These are phyloP conservation scores for Myotis vivesi DNA, from an alignment of 2,797 vertebrate genomes.

Conservation along the genomic window DNA sequence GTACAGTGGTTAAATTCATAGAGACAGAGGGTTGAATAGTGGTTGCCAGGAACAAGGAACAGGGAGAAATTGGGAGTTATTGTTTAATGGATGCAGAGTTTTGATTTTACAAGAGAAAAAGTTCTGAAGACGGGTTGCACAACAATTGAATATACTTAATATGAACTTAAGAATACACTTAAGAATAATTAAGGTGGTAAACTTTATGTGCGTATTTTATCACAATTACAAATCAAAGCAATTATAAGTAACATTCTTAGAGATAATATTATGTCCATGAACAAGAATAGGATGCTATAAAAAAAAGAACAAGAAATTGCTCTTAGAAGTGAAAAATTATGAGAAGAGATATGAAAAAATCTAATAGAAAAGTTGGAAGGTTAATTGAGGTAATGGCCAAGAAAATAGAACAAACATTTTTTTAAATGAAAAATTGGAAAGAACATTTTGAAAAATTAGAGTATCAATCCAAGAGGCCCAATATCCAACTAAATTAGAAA, in stretches of 20 bases:
- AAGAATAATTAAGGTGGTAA: not conserved
- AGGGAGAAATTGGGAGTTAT: not conserved
- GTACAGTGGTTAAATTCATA: not conserved
- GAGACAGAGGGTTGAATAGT: not conserved
- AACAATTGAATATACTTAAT: not conserved
- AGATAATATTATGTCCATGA: not conserved
- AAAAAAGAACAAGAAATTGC: slow-evolving; percentile 10
- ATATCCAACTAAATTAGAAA: slow-evolving; percentile 1
- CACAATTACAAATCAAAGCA: not conserved
- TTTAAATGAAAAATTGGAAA: not conserved
- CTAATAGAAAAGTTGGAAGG: not conserved
- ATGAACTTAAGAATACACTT: not conserved
- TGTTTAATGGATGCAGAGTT: not conserved
- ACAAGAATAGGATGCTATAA: not conserved
- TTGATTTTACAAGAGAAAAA: slow-evolving; percentile 7
- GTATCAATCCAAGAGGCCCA: not conserved
- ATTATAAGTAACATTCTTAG: not conserved
- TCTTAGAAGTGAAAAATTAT: slow-evolving; percentile 22
- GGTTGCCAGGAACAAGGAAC: not conserved
- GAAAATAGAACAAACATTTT: slow-evolving; percentile 22
- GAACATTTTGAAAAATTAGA: slow-evolving; percentile 42
- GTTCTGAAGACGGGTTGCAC: not conserved
- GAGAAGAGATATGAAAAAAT: not conserved
- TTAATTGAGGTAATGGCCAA: not conserved
- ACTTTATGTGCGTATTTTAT: not conserved